phyloP scores from a whole-genome alignment of 2,113 vertebrate species.

The Erythrolamprus reginae region DNA sequence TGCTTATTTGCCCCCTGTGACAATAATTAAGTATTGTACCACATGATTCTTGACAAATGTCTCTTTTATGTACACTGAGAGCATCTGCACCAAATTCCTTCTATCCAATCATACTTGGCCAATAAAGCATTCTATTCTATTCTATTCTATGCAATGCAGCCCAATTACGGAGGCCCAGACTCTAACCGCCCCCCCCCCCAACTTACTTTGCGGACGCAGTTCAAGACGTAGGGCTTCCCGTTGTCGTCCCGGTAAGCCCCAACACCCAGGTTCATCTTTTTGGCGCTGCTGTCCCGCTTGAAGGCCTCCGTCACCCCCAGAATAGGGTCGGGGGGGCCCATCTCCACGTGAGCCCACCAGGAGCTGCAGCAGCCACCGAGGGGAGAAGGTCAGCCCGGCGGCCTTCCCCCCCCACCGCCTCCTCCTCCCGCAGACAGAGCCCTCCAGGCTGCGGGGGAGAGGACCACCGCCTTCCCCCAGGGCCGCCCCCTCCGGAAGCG shows the following conservation, averaged over 20 bases:
- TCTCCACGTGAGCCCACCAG: slow-evolving; percentile 92
- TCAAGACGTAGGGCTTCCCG: slow-evolving; percentile 87
- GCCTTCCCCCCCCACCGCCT: too few relatives aligned
- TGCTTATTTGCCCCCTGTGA: too few relatives aligned
- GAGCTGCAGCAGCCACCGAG: slow-evolving; percentile 69
- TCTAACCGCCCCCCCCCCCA: neutral
- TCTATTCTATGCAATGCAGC: too few relatives aligned
- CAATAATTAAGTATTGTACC: too few relatives aligned
- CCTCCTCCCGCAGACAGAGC: neutral
- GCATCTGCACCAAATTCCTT: too few relatives aligned
- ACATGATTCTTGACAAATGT: too few relatives aligned
- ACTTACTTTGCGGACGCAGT: slow-evolving; percentile 86
- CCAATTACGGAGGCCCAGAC: neutral
- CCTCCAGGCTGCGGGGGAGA: neutral
- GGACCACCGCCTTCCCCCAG: too few relatives aligned
- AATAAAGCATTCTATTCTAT: too few relatives aligned
- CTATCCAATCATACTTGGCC: too few relatives aligned
- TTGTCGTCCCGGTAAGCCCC: slow-evolving; percentile 91
- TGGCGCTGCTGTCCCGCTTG: slow-evolving; percentile 86
- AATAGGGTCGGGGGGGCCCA: slow-evolving; percentile 95
- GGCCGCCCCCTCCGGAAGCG: neutral
- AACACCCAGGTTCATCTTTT: slow-evolving; percentile 96
- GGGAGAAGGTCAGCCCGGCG: neutral
- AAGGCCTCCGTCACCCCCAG: slow-evolving; percentile 91
- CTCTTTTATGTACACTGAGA: too few relatives aligned